Evolutionary conservation across 2,888 invertebrate genomes (phyloP).

Genomic region (Gastracanthus pulcherrimus): DNA sequence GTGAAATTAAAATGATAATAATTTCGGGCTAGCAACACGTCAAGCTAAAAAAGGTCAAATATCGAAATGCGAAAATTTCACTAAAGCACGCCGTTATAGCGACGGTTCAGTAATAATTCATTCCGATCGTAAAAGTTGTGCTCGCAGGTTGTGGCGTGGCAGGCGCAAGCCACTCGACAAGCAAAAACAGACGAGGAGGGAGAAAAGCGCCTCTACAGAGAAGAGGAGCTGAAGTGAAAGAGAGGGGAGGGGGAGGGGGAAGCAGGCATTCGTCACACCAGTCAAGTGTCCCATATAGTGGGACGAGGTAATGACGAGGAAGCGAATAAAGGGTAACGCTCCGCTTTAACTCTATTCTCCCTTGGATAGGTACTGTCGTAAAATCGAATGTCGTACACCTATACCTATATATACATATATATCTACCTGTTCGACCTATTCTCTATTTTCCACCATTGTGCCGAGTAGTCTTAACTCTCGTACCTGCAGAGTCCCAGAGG

Average conservation of each 20-base stretch:
- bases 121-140: slow-evolving; percentile 28
- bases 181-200: slow-evolving; percentile 17
- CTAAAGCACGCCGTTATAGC: slow-evolving; percentile 11
- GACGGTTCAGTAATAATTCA: slow-evolving; percentile 21
- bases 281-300: slow-evolving; percentile 17
- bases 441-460: not conserved
- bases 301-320: slow-evolving; percentile 34
- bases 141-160: not conserved
- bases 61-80: slow-evolving; percentile 20
- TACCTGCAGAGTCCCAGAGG: no score
- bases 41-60: not conserved
- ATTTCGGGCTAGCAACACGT: not conserved
- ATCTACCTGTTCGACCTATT: no score
- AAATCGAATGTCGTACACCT: not conserved
- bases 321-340: not conserved
- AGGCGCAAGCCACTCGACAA: not conserved
- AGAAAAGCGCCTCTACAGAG: not conserved
- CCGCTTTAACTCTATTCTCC: no score
- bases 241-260: not conserved
- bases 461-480: no score
- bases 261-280: slow-evolving; percentile 19
- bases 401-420: no score
- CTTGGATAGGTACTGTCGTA: not conserved
- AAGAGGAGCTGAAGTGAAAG: not conserved
- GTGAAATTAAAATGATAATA: not conserved